Conservation (phyloP, 2,113 vertebrate species). For the Misgurnus mizolepis region DNA sequence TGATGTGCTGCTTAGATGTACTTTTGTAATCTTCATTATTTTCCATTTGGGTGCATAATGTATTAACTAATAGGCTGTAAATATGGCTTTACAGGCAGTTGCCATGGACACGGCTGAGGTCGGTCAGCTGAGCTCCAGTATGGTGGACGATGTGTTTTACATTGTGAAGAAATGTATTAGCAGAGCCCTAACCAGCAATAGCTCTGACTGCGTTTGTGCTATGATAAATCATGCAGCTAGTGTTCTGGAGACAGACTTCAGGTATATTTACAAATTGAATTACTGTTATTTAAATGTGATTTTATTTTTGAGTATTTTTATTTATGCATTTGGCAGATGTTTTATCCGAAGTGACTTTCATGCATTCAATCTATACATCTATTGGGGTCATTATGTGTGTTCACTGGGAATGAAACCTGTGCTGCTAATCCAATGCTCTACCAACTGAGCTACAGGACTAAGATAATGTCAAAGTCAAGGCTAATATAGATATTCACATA, state of each 20-base stretch:
- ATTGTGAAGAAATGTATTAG: slow-evolving; percentile 99
- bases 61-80: too few species aligned
- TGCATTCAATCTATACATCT: too few species aligned
- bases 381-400: too few species aligned
- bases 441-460: too few species aligned
- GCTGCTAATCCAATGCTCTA: too few species aligned
- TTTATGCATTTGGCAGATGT: too few species aligned
- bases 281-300: neutral
- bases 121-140: slow-evolving; percentile 95
- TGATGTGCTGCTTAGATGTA: neutral
- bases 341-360: too few species aligned
- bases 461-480: too few species aligned
- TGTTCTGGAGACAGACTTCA: slow-evolving; percentile 92
- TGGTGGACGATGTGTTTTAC: slow-evolving; percentile 98
- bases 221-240: slow-evolving; percentile 99
- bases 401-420: too few species aligned
- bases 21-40: neutral
- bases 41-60: too few species aligned
- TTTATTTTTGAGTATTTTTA: neutral
- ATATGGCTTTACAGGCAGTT: slow-evolving; percentile 80
- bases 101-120: slow-evolving; percentile 91
- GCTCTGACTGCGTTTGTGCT: slow-evolving; percentile 95
- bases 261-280: slow-evolving; percentile 68
- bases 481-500: too few species aligned
- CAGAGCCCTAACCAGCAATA: slow-evolving; percentile 92